Evolutionary conservation across 2,797 vertebrate species (phyloP).

Genomic region (Coilia nasus): DNA sequence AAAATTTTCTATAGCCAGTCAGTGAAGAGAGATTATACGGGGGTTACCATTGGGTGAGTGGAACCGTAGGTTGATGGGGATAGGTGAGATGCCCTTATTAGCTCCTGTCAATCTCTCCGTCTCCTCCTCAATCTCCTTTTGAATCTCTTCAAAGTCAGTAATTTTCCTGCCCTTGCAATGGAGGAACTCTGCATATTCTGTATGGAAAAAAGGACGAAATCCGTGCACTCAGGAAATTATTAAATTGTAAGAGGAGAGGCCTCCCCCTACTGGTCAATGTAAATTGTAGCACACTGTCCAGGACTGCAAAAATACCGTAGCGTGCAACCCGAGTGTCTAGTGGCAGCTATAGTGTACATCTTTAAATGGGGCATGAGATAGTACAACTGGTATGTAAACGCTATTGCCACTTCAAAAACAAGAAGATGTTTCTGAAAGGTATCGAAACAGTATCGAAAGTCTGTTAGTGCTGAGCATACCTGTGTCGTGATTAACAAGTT

Average conservation of each 20-base stretch:
- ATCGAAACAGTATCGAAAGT: not conserved
- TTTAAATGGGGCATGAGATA: not conserved
- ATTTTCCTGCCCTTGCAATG: slow-evolving; percentile 80
- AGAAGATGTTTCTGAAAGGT: no score
- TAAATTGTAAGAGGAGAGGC: not conserved
- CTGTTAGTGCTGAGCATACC: slow-evolving; percentile 53
- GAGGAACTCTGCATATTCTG: slow-evolving; percentile 76
- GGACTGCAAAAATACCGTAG: not conserved
- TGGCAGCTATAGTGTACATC: not conserved
- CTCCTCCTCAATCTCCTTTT: slow-evolving; percentile 89
- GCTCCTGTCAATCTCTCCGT: slow-evolving; percentile 86
- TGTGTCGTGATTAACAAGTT: slow-evolving; percentile 65
- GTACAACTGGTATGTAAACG: not conserved
- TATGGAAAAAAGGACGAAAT: not conserved
- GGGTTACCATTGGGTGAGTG: slow-evolving; percentile 89
- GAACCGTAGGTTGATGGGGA: slow-evolving; percentile 89
- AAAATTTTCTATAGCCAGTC: not conserved
- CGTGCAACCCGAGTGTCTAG: not conserved
- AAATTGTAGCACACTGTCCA: not conserved
- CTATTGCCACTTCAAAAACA: no score
- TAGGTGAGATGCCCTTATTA: slow-evolving; percentile 90
- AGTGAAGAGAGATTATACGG: not conserved
- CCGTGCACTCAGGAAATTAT: not conserved
- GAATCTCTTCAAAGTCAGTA: slow-evolving; percentile 88
- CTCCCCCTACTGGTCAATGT: not conserved